Evolutionary conservation across 2,113 vertebrate genomes (phyloP).

Genomic region (Physeter macrocephalus): DNA sequence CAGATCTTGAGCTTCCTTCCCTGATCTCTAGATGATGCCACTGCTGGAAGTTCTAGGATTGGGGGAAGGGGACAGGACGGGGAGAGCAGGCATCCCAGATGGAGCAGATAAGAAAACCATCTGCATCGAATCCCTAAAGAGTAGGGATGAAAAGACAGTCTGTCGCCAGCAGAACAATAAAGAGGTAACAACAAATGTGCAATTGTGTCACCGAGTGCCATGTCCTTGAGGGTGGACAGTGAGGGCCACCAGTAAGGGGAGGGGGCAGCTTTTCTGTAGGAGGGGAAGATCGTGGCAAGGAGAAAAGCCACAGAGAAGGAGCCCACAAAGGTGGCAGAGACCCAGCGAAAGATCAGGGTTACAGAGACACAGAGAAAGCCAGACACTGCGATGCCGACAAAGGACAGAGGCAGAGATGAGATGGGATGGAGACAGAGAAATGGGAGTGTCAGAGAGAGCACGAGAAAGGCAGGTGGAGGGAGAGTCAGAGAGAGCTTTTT

Average conservation of each 20-base stretch:
- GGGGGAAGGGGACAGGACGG: not conserved
- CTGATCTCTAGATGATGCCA: not conserved
- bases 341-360: not conserved
- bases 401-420: not conserved
- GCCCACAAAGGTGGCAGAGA: not conserved
- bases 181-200: not conserved
- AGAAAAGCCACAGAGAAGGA: not conserved
- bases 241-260: not conserved
- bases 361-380: not conserved
- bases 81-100: not conserved
- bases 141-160: not conserved
- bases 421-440: not conserved
- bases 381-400: not conserved
- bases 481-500: not conserved
- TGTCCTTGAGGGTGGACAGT: not conserved
- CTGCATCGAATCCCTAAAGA: not conserved
- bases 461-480: not conserved
- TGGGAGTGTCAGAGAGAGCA: not conserved
- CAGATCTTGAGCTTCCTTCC: not conserved
- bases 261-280: not conserved
- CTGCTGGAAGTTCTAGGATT: not conserved
- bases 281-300: not conserved
- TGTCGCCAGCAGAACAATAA: not conserved
- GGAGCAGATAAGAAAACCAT: slow-evolving; percentile 6
- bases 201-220: not conserved